These are phyloP conservation scores for Choreutis nemorana DNA, from an alignment of 2,888 invertebrate genomes.

Conservation along the genomic window DNA sequence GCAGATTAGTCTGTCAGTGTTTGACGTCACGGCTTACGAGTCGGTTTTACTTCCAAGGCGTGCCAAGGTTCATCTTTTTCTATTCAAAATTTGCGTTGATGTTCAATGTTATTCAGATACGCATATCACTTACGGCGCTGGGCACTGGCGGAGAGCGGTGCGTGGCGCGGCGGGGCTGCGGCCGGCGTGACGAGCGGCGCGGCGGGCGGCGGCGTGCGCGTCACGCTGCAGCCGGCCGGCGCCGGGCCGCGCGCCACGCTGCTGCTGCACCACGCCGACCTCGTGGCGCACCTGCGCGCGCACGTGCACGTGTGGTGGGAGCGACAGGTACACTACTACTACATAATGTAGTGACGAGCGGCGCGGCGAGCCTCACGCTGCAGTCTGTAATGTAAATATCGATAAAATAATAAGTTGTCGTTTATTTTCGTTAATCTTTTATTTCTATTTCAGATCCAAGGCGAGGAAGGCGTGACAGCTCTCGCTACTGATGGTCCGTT, in stretches of 20 bases:
- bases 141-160: conserved; percentile 84
- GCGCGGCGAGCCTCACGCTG: too few relatives aligned
- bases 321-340: conserved; percentile 35
- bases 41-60: too few relatives aligned
- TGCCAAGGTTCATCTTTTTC: too few relatives aligned
- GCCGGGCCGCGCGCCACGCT: conserved; percentile 85
- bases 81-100: too few relatives aligned
- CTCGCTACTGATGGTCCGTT: conserved; percentile 84
- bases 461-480: conserved; percentile 60
- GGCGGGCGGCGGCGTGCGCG: conserved; percentile 62
- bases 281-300: conserved; percentile 90
- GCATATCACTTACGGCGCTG: conserved; percentile 90
- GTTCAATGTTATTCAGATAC: conserved; percentile 74
- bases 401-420: too few relatives aligned
- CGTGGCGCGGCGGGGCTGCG: conserved; percentile 59
- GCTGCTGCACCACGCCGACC: conserved; percentile 84
- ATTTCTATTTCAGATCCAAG: conserved; percentile 37
- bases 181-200: conserved; percentile 75
- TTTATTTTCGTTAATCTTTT: too few relatives aligned
- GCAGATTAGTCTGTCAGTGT: too few relatives aligned
- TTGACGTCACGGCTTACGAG: too few relatives aligned
- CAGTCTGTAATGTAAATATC: too few relatives aligned
- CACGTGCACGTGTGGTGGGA: conserved; percentile 98
- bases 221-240: conserved; percentile 89
- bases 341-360: background rate